Evolutionary conservation across 2,113 vertebrate genomes (phyloP).

Genomic region (Lepus timidus): DNA sequence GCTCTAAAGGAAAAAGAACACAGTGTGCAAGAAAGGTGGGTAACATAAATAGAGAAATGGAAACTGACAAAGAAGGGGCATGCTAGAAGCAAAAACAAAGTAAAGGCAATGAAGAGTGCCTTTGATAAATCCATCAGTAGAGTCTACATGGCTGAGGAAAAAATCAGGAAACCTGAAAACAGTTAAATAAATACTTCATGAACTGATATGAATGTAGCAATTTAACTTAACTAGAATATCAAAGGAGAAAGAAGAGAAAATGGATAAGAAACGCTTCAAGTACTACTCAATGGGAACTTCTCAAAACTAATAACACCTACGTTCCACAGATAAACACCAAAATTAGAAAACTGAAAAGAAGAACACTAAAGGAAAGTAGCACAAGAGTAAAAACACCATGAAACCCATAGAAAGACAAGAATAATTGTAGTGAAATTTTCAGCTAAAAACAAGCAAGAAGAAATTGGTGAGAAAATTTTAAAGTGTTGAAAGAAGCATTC

Average conservation of each 20-base stretch:
- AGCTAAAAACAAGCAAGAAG: neutral
- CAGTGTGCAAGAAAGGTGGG: neutral
- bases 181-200: neutral
- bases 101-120: neutral
- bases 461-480: neutral
- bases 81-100: neutral
- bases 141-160: neutral
- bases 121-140: neutral
- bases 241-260: neutral
- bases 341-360: neutral
- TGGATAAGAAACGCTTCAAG: neutral
- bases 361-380: neutral
- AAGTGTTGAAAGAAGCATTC: neutral
- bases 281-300: neutral
- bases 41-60: neutral
- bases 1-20: neutral
- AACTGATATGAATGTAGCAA: neutral
- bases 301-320: neutral
- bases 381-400: accelerated
- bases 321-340: neutral
- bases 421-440: neutral
- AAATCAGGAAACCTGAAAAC: neutral
- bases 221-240: neutral
- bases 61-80: neutral
- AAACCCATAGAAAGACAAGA: neutral